Evolutionary conservation across 1,140 invertebrate species (phyloP).

Genomic region (Bombus consobrinus): DNA sequence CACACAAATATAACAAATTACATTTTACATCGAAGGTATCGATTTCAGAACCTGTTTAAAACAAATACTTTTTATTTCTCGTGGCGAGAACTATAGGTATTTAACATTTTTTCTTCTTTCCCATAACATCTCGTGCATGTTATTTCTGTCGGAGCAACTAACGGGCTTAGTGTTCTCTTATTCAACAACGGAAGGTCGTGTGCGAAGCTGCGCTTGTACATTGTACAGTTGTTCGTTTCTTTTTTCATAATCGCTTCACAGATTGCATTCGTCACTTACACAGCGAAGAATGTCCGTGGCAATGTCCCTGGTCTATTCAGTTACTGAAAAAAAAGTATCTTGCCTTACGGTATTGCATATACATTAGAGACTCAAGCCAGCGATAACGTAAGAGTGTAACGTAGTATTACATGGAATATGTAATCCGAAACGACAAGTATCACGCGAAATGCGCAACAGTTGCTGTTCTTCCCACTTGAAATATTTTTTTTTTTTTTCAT

Average conservation of each 20-base stretch:
- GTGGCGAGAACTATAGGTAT: not conserved
- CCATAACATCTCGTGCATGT: not conserved
- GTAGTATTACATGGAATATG: not conserved
- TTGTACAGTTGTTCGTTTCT: not conserved
- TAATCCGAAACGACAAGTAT: not conserved
- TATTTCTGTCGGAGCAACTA: not conserved
- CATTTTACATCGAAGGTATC: no score
- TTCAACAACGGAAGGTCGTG: not conserved
- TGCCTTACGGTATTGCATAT: constrained; percentile 12
- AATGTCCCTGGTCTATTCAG: constrained; percentile 28
- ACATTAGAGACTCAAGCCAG: not conserved
- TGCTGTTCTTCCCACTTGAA: not conserved
- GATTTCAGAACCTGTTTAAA: no score
- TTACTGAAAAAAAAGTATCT: constrained; percentile 5
- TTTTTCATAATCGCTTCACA: not conserved
- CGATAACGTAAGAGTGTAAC: constrained; percentile 17
- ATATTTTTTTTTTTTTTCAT: not conserved
- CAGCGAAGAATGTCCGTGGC: constrained; percentile 4
- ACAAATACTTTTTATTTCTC: no score
- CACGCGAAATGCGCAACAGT: not conserved
- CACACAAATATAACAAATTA: no score
- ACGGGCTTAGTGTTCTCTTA: not conserved
- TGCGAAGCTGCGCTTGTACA: no score
- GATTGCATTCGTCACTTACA: not conserved
- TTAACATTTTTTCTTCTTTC: not conserved